phyloP scores from a whole-genome alignment of 2,113 vertebrate species.

The Hoplias malabaricus region DNA sequence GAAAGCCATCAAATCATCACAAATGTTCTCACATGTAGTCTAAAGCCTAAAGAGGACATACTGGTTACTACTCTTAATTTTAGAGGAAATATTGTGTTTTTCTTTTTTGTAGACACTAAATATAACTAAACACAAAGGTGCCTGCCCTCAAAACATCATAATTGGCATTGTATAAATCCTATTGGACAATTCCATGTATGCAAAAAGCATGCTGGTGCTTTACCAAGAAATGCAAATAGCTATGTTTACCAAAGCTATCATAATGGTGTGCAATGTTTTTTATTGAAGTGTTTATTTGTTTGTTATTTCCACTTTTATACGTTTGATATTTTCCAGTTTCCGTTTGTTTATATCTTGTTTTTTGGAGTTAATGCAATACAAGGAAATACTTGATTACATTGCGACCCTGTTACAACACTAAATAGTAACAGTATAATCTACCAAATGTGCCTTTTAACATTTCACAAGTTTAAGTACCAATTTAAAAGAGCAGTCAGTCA shows the following conservation, averaged over 20 bases:
- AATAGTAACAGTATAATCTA: slow-evolving; percentile 34
- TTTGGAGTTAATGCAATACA: slow-evolving; percentile 42
- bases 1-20: too few species aligned
- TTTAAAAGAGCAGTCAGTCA: background rate
- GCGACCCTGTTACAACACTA: slow-evolving; percentile 51
- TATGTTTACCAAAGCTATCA: slow-evolving; percentile 47
- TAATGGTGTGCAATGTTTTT: slow-evolving; percentile 57
- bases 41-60: too few species aligned
- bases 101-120: too few species aligned
- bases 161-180: background rate
- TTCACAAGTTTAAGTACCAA: slow-evolving; percentile 37
- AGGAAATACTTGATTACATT: slow-evolving; percentile 51
- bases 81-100: too few species aligned
- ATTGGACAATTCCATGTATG: slow-evolving; percentile 21
- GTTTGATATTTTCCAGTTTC: slow-evolving; percentile 48
- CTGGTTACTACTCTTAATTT: too few species aligned
- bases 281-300: slow-evolving; percentile 50
- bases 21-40: too few species aligned
- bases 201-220: slow-evolving; percentile 27
- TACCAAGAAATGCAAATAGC: slow-evolving; percentile 26
- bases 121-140: too few species aligned
- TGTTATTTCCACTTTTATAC: slow-evolving; percentile 73
- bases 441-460: slow-evolving; percentile 28
- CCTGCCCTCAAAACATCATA: too few species aligned
- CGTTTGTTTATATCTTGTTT: slow-evolving; percentile 46